Evolutionary conservation across 2,888 invertebrate genomes (phyloP), one percentile per base, ranked within the genome.

Genomic region (Koerneria pararmatus): DNA sequence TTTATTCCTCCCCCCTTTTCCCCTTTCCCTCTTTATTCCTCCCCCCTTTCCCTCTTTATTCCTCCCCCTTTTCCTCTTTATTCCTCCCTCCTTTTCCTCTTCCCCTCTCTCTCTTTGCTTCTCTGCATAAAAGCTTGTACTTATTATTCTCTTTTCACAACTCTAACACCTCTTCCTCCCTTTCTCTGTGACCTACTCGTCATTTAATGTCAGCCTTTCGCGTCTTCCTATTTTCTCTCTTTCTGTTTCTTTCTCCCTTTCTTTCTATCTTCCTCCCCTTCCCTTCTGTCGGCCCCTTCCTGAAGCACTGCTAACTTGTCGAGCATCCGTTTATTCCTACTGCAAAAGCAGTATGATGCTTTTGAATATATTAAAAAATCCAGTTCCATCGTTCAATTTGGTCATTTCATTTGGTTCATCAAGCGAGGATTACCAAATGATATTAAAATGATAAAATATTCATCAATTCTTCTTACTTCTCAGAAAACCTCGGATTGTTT

Each of bases 251-350:
- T 19, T 15, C 31, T 29, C 32, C 31, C 46, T 5, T 24, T 35
- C 62, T 51, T 51, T 24, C 24, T 60, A 19, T 60, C 29, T 46
- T 27, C 27, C 5, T 59, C 22, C 46, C 46, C 41, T 15, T 27
- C 15, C 5, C 22, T 22, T 5, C 3, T 5, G 5, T 48, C 37
- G 22, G 19, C 15, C 27, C 46, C n/a, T 46, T 59, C 15, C 19
- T 3, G 46, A 41, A 41, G n/a, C n/a, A n/a, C n/a, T n/a, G n/a
- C n/a, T n/a, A n/a, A n/a, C n/a, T n/a, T n/a, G n/a, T n/a, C n/a
- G n/a, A n/a, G n/a, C n/a, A n/a, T n/a, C n/a, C n/a, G n/a, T n/a
- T n/a, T n/a, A n/a, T n/a, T n/a, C n/a, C n/a, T n/a, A n/a, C n/a
- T n/a, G n/a, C n/a, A n/a, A n/a, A n/a, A n/a, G n/a, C n/a, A n/a